Base-by-base conservation (phyloP, 2,797 vertebrate genomes). In the Coluber constrictor region DNA sequence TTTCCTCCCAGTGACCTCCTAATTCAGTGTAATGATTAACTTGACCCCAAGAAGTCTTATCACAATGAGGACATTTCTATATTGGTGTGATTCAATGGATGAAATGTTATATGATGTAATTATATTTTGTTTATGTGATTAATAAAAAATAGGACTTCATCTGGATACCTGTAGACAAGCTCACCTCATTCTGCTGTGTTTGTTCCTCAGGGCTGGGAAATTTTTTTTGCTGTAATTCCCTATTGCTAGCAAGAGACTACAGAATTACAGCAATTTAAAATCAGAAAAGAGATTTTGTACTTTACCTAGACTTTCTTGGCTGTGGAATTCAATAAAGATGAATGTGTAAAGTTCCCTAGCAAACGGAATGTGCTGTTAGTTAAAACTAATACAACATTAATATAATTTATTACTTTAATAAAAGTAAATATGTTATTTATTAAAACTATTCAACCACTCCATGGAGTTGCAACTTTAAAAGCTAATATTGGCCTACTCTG, bases 21-120 rank as follows among this genome's bases (percentile, higher is more conserved):
- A 74, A 88, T 89, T 66, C 86, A 86, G 10, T 29, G 32, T 93
- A 83, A 66, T 86, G 37, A 66, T 89, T 91, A 91, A 91, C 92
- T 93, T 91, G 59, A 37, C 63, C 16, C 20, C 51, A 83, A 32
- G n/a, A 12, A 2, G 10, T 47, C 60, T 93, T 51, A 86, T 60
- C 23, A 20, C 70, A 55, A 86, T 60, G 86, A 63, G 18, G 51
- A 23, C 70, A 32, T 89, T 57, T 32, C 59, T 79, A 15, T 8
- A 16, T 16, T 56, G 16, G 25, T 2, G 5, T 70, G n/a, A 55
- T 27, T 55, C 12, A 43, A 5, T 29, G 32, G 18, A 47, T 29
- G 13, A 29, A 87, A 88, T 43, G 37, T 5, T 74, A 16, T 88
- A 27, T 59, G 43, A 8, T 25, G 79, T 55, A 60, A 86, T 54